phyloP scores from a whole-genome alignment of 1,140 invertebrate species.

The Ceratina japonica region DNA sequence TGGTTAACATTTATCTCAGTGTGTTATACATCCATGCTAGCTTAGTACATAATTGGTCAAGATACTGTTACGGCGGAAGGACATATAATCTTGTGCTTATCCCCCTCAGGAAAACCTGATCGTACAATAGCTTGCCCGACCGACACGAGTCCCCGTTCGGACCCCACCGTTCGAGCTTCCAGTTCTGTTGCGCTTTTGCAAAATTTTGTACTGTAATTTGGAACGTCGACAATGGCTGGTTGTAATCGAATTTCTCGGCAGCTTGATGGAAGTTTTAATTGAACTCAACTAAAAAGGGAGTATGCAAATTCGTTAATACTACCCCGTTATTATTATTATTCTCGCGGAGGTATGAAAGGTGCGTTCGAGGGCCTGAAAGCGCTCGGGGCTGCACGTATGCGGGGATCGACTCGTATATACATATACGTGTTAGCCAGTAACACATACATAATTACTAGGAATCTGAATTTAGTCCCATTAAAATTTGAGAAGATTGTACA shows the following conservation, averaged over 20 bases:
- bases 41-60: slow-evolving; percentile 63
- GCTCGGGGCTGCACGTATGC: too few relatives aligned
- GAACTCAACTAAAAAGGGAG: too few relatives aligned
- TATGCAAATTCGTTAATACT: too few relatives aligned
- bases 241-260: neutral
- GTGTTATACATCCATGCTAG: slow-evolving; percentile 42
- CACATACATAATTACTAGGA: too few relatives aligned
- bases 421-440: too few relatives aligned
- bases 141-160: neutral
- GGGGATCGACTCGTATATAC: too few relatives aligned
- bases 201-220: slow-evolving; percentile 37
- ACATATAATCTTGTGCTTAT: slow-evolving; percentile 9
- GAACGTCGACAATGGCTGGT: slow-evolving; percentile 11
- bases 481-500: too few relatives aligned
- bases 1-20: slow-evolving; percentile 51
- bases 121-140: neutral
- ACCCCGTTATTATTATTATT: too few relatives aligned
- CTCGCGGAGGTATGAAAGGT: too few relatives aligned
- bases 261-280: neutral
- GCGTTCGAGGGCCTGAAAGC: too few relatives aligned
- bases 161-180: neutral
- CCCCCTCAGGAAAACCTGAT: too few relatives aligned
- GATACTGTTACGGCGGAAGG: slow-evolving; percentile 45
- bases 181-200: neutral
- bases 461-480: too few relatives aligned